Conservation (phyloP, 2,797 vertebrate species). For the Dendrocincla tyrannina region DNA sequence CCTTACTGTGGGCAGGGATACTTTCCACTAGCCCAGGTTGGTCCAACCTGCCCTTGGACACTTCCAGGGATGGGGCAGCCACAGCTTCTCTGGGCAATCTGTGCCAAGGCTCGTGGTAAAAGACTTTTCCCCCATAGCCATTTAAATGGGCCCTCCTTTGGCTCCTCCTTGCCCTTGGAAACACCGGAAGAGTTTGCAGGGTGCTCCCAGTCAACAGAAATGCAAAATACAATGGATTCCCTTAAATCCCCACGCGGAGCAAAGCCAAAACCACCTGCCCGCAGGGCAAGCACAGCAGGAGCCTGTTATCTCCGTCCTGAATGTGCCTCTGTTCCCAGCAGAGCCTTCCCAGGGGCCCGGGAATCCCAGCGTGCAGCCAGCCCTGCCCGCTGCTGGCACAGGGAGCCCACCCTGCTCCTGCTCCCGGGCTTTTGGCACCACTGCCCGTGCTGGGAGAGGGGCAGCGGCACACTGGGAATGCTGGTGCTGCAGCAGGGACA, state of each 20-base stretch:
- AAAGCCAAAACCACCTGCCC: background rate
- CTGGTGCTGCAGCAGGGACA: background rate
- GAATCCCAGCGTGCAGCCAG: rapidly evolving
- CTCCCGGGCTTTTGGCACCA: rapidly evolving
- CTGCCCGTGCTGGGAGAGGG: background rate
- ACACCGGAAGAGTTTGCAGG: background rate
- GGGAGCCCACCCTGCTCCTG: rapidly evolving
- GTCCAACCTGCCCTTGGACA: rapidly evolving
- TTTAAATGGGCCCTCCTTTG: rapidly evolving
- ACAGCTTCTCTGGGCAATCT: background rate
- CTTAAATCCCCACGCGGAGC: rapidly evolving
- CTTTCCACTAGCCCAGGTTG: rapidly evolving
- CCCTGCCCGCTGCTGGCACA: background rate
- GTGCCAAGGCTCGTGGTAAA: background rate
- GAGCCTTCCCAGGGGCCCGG: background rate
- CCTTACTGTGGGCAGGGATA: background rate
- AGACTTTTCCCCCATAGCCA: background rate
- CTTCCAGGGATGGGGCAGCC: background rate
- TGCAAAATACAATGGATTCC: background rate
- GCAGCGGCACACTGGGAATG: rapidly evolving
- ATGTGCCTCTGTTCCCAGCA: background rate
- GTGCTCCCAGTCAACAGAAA: background rate
- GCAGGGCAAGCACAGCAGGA: background rate
- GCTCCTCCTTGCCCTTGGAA: background rate
- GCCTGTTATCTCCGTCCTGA: background rate